phyloP scores from a whole-genome alignment of 2,888 invertebrate species.

The Himalopsyche japonica region DNA sequence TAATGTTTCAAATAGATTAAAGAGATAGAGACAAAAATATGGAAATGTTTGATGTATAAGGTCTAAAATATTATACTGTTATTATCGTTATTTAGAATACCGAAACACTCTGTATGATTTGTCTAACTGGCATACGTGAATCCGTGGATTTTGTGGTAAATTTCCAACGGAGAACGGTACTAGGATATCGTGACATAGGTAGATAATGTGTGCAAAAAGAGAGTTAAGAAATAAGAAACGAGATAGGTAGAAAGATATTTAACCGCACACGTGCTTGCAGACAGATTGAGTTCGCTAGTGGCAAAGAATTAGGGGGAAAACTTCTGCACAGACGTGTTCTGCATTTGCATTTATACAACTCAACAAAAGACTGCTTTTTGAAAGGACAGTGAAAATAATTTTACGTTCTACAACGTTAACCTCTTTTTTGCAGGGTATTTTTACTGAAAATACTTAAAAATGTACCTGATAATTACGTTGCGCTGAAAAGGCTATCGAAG shows the following conservation, averaged over 20 bases:
- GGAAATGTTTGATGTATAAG: no score
- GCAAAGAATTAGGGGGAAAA: not conserved
- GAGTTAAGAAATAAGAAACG: not conserved
- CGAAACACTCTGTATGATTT: not conserved
- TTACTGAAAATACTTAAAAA: no score
- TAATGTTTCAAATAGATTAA: no score
- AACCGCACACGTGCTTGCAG: not conserved
- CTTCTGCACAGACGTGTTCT: not conserved
- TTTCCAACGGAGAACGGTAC: not conserved
- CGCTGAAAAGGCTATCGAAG: no score
- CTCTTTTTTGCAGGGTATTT: no score
- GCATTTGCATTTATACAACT: not conserved
- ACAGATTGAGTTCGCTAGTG: not conserved
- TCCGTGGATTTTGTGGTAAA: not conserved
- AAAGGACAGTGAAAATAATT: no score
- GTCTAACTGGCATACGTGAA: not conserved
- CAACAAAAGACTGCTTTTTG: not conserved
- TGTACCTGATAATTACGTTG: no score
- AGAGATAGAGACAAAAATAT: no score
- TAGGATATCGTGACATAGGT: not conserved
- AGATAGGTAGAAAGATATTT: not conserved
- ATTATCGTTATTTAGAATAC: not conserved
- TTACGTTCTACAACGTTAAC: no score
- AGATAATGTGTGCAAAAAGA: not conserved
- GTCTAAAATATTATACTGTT: no score